Evolutionary conservation across 1,140 invertebrate genomes (phyloP), one percentile per base, ranked within the genome.

Genomic region (Homarus americanus): DNA sequence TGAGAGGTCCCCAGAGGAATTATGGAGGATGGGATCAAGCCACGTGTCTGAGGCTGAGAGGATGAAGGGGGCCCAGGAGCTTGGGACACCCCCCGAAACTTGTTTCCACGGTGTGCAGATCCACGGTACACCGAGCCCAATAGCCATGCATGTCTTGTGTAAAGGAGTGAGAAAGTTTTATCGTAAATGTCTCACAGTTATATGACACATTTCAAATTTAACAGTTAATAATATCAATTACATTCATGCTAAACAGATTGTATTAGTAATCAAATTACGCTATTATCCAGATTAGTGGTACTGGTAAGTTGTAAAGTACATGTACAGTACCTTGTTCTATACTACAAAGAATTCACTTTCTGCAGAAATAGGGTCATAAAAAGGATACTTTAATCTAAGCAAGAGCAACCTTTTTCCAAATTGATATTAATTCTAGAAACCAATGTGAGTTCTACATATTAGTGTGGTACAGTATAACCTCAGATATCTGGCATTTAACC

Each of bases 91-190:
- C 66, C 88, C 34, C 80, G 69, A 28, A 72, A 69, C 82, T 90
- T 90, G 88, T 75, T 90, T 34, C 88, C 88, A 38, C 89, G 82
- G 28, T 91, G 82, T 36, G 58, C 73, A 38, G 72, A 91, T 78
- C 89, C 89, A 32, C 89, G 89, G 49, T 91, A 91, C 89, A 91
- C 89, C 32, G 89, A 85, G 41, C 89, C 89, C 76, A 91, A 86
- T 66, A 91, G 89, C 89, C 89, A 91, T 72, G 89, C 89, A 86
- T 91, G 89, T 86, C 89, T 91, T 85, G 88, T 58, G 63, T 76
- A 44, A 82, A 44, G 36, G 58, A 66, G 63, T 63, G 53, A 90
- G 34, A 83, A 78, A 84, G 78, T 88, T 69, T 66, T 40, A 28
- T 41, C n/a, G 80, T 90, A 90, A 90, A 83, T 78, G 40, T 76